These are phyloP conservation scores for Smithornis capensis DNA, from an alignment of 2,113 vertebrate genomes.

Conservation along the genomic window DNA sequence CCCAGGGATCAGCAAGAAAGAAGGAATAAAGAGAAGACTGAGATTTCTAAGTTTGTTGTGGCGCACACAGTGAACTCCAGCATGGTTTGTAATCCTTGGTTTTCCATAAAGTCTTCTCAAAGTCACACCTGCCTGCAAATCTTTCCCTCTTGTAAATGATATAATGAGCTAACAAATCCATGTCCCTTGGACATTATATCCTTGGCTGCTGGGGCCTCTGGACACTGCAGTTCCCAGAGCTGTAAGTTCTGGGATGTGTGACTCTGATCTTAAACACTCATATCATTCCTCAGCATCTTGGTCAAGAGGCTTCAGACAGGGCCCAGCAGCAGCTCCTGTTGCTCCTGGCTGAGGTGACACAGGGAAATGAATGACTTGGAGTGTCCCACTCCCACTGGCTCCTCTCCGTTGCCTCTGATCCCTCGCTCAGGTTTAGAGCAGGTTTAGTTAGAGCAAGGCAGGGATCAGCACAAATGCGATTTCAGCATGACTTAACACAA, in stretches of 20 bases:
- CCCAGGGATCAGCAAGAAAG: neutral
- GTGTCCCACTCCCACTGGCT: accelerated
- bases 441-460: neutral
- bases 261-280: neutral
- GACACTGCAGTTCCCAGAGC: neutral
- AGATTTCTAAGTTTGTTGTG: neutral
- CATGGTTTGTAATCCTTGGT: accelerated
- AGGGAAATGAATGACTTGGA: neutral
- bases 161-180: neutral
- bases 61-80: neutral
- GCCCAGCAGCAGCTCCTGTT: neutral
- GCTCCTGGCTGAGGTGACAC: neutral
- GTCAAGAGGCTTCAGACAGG: neutral
- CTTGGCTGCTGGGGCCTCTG: neutral
- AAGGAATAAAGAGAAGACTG: neutral
- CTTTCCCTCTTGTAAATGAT: neutral
- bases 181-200: neutral
- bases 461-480: neutral
- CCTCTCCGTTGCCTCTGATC: neutral
- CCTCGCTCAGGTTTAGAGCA: neutral
- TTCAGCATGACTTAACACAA: neutral
- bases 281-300: neutral
- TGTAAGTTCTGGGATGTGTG: neutral
- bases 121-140: neutral
- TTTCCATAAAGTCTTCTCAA: neutral